Evolutionary conservation across 2,113 vertebrate genomes (phyloP), one percentile per base, ranked within the genome.

Genomic region (Ochotona curzoniae): DNA sequence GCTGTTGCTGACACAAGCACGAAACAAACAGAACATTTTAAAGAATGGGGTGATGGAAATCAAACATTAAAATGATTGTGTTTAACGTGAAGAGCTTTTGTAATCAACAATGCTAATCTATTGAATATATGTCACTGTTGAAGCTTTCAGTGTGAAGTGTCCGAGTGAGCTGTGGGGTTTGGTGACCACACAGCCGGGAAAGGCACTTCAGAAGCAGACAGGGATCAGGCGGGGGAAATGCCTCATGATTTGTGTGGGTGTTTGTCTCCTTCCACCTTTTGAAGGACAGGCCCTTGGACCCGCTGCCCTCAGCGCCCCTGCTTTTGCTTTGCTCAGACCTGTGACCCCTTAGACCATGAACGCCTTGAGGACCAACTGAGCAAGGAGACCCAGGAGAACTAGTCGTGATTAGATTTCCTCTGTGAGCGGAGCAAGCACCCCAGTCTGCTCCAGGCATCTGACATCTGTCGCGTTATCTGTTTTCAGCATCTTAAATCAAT

Each of bases 41-140:
- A 71, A 66, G 23, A 5, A 10, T 60, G 7, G 20, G 35, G 28
- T 79, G 15, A 93, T 86, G 69, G 44, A 73, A 71, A 61, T 61
- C n/a, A 23, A 82, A 66, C 25, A 60, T 91, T 17, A 17, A 96
- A 92, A 87, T 87, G 73, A 60, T 85, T 83, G 54, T 71, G 70
- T 60, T 87, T 66, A 67, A 30, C 57, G 21, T 35, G 47, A 79
- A 81, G 76, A 81, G 28, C 23, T 78, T 83, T 49, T 63, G 5
- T 94, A 81, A 21, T 76, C 5, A 6, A 80, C 91, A 30, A 67
- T 85, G 32, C 60, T 69, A 88, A 57, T 57, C 60, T 67, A 8
- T 21, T 9, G 25, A 75, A 2, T 80, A 20, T 49, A 18, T 89
- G 63, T 75, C 10, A 4, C 28, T 80, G 1, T 38, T 78, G n/a